Percentiles rank a stretch among this genome's conserved stretches.
These are phyloP conservation scores for Enteromius afrohamiltoni DNA, from an alignment of 2,797 vertebrate species.

Conservation along the genomic window DNA sequence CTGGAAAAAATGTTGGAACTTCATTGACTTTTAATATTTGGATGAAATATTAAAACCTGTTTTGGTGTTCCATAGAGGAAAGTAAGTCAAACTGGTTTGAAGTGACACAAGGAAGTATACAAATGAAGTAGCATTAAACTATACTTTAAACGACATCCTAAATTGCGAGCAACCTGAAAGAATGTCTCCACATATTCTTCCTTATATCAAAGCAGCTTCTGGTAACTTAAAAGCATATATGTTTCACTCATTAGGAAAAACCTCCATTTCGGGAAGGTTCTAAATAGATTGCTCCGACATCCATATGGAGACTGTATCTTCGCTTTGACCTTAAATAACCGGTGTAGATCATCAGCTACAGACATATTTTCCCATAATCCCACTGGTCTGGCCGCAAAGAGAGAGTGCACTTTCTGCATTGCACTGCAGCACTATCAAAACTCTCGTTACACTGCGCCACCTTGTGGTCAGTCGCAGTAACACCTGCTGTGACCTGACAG, in stretches of 20 bases:
- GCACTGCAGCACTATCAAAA: slow-evolving; percentile 48
- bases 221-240: slow-evolving; percentile 9
- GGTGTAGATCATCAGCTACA: background rate
- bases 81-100: background rate
- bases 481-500: slow-evolving; percentile 20
- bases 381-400: slow-evolving; percentile 22
- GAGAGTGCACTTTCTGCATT: slow-evolving; percentile 48
- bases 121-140: background rate
- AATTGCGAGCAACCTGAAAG: background rate
- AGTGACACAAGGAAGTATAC: no score
- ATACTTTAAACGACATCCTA: background rate
- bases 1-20: background rate
- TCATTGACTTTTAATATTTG: background rate
- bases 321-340: slow-evolving; percentile 42
- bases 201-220: slow-evolving; percentile 31
- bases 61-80: background rate
- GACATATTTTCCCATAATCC: slow-evolving; percentile 43
- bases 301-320: slow-evolving; percentile 35
- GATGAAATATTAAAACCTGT: background rate
- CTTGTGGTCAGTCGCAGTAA: slow-evolving; percentile 32
- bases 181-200: background rate
- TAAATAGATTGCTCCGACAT: slow-evolving; percentile 17
- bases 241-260: slow-evolving; percentile 10
- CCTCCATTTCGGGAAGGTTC: background rate
- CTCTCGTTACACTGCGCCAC: slow-evolving; percentile 33